phyloP scores from a whole-genome alignment of 2,888 invertebrate genomes.

The Drosophila ezoana region DNA sequence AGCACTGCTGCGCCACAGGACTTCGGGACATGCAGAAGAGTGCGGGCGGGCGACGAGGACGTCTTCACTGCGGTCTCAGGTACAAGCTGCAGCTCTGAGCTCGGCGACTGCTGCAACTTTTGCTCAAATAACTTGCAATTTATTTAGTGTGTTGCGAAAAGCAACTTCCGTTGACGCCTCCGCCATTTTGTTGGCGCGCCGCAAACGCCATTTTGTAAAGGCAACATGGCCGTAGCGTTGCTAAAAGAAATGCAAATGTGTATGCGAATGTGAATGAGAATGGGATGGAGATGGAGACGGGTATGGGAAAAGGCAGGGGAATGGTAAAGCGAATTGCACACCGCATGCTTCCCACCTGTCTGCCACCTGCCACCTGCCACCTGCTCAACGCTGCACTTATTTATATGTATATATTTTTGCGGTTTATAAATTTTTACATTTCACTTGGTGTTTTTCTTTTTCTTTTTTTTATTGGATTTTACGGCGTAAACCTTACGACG shows the following conservation, averaged over 20 bases:
- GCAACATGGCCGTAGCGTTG: conserved; percentile 60
- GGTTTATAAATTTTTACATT: conserved; percentile 80
- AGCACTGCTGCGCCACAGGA: conserved; percentile 66
- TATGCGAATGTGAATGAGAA: conserved; percentile 18
- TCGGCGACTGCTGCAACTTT: conserved; percentile 57
- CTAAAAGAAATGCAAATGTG: conserved; percentile 64
- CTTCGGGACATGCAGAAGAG: conserved; percentile 8
- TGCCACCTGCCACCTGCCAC: conserved; percentile 50
- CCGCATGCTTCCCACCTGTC: conserved; percentile 42
- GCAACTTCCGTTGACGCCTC: conserved; percentile 79
- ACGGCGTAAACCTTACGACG: conserved; percentile 71
- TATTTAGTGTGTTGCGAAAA: conserved; percentile 77
- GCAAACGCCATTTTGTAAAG: conserved; percentile 76
- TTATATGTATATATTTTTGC: conserved; percentile 68
- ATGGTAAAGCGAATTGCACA: conserved; percentile 25
- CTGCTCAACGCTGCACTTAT: conserved; percentile 44
- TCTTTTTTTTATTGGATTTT: conserved; percentile 50
- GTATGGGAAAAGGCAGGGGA: not conserved
- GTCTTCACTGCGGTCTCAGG: conserved; percentile 74
- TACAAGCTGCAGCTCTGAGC: conserved; percentile 33
- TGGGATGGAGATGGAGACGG: conserved; percentile 1
- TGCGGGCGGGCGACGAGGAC: conserved; percentile 10
- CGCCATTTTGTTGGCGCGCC: conserved; percentile 79
- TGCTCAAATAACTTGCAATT: conserved; percentile 79
- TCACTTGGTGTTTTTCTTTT: conserved; percentile 42